Conservation (phyloP, 2,888 invertebrate genomes). For the Netelia fuscicornis region DNA sequence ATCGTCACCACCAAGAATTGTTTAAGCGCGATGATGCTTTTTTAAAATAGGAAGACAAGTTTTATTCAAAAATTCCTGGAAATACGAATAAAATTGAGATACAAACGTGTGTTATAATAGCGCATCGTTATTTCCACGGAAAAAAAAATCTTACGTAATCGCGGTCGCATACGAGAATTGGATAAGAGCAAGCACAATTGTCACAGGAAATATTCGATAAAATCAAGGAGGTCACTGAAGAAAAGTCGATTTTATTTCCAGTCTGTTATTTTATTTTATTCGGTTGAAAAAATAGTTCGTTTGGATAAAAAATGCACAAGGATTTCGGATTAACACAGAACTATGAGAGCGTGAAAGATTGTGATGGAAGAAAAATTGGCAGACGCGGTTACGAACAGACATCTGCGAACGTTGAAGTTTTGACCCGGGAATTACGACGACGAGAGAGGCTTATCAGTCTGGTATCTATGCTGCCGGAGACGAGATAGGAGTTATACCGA, state of each 20-base stretch:
- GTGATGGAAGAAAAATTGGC: neutral
- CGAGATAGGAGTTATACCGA: constrained; percentile 34
- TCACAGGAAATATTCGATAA: too few relatives aligned
- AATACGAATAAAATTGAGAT: constrained; percentile 30
- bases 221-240: too few relatives aligned
- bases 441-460: constrained; percentile 25
- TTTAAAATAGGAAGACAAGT: neutral
- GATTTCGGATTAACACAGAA: neutral
- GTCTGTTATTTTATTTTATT: too few relatives aligned
- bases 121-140: too few relatives aligned
- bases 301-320: neutral
- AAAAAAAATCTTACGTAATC: too few relatives aligned
- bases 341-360: neutral
- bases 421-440: constrained; percentile 7
- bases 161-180: too few relatives aligned
- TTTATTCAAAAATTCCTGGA: constrained; percentile 28
- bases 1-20: neutral
- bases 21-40: neutral
- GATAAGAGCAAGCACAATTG: too few relatives aligned
- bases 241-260: too few relatives aligned
- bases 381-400: neutral
- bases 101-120: neutral
- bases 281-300: neutral
- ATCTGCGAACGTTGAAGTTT: constrained; percentile 7
- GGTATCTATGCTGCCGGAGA: constrained; percentile 21